Evolutionary conservation across 2,888 invertebrate genomes (phyloP), one percentile per base, ranked within the genome.

Genomic region (Campoplex nolae): DNA sequence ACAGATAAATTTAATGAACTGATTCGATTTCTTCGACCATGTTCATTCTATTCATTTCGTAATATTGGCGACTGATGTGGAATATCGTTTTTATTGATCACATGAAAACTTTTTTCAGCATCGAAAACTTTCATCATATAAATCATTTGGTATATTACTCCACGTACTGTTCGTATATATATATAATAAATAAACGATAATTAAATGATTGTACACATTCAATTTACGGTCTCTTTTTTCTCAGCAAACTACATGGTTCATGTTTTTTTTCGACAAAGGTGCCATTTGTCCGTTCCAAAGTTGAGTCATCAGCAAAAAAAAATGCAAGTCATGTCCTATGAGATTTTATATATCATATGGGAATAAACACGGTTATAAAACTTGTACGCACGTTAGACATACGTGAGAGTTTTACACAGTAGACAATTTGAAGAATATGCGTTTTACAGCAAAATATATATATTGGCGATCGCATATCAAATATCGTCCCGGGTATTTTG

Each of bases 401-500:
- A 70, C 79, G 45, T 71, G 80, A 80, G 9, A 35, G 23, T 48
- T 51, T 48, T 62, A 38, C 71, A 38, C 16, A 9, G 51, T 28
- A 23, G 62, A 35, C 51, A 71, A 73, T 71, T 32, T 3, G 62
- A 71, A n/a, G 45, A 51, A 45, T 45, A 45, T 13, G 13, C 45
- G 9, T 45, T 45, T 45, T 13, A 45, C 45, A 2, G 13, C 45
- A 23, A 23, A n/a, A 51, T 51, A 23, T n/a, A 65, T 35, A 70
- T 51, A 9, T 54, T 8, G 13, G 38, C 58, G n/a, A 71, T 77
- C 35, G 48, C 6, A 38, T 70, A 45, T 54, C 48, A 71, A 58
- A 77, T 77, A 81, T 65, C 28, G 68, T 80, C 58, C 51, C 38
- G 28, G 23, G 62, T 51, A 54, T 84, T 80, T n/a, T 54, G 42